Percentiles rank a stretch among this genome's conserved stretches.
phyloP scores from a whole-genome alignment of 92 coral and sea anemone species.

The Zoanthus gigantus region DNA sequence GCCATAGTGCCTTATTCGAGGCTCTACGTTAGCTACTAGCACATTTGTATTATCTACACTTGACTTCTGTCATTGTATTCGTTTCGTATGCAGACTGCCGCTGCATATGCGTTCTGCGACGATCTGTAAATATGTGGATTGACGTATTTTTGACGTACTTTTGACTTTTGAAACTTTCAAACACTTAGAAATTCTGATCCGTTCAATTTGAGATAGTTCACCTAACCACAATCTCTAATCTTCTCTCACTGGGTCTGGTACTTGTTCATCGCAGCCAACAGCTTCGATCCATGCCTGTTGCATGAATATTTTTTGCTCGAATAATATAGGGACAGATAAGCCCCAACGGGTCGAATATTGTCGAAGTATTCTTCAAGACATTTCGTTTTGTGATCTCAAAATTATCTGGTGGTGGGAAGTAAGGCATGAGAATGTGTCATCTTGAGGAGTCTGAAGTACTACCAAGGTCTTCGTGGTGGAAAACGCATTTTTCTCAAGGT shows the following conservation, averaged over 20 bases:
- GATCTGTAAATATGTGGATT: conserved; percentile 66
- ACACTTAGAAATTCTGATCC: conserved; percentile 54
- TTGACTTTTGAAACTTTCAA: neutral
- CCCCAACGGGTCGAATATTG: neutral
- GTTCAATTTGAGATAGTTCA: conserved; percentile 23
- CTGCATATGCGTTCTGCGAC: neutral
- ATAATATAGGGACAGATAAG: neutral
- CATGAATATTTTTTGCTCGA: neutral
- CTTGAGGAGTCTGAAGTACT: neutral
- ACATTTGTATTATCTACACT: too few relatives aligned
- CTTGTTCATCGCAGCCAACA: neutral
- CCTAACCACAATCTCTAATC: conserved; percentile 40
- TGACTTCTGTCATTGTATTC: neutral
- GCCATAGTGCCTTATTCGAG: too few relatives aligned
- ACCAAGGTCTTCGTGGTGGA: neutral
- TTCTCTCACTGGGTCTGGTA: neutral
- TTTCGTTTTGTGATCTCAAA: conserved; percentile 47
- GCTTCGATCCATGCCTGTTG: neutral
- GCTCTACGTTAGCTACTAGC: too few relatives aligned
- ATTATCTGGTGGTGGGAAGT: conserved; percentile 50
- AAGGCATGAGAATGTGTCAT: conserved; percentile 32
- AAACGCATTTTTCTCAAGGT: neutral
- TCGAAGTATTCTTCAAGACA: neutral
- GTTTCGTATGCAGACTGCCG: neutral
- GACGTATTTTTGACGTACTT: neutral